Percentiles rank a stretch among this genome's conserved stretches.
Conservation (phyloP, 2,113 vertebrate genomes). For the Leucoraja erinaceus region DNA sequence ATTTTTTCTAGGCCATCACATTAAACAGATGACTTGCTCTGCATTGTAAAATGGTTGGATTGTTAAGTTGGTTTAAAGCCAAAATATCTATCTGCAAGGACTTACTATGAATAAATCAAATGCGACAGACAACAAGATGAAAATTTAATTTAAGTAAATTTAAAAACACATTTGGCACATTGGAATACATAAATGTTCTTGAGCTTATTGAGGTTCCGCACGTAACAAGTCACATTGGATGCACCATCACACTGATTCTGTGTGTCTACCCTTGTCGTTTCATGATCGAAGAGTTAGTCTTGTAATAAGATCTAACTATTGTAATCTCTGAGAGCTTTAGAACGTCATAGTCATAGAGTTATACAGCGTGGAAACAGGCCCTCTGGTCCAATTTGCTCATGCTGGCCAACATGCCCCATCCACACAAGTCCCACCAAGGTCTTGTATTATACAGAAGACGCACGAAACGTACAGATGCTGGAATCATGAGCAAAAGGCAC, state of each 20-base stretch:
- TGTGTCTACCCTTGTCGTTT: too few relatives aligned
- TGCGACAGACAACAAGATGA: background rate
- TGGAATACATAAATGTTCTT: background rate
- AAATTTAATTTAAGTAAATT: conserved; percentile 10
- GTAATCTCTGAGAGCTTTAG: too few relatives aligned
- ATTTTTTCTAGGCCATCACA: background rate
- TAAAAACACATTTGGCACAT: background rate
- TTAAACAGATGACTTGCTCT: background rate
- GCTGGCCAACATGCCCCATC: too few relatives aligned
- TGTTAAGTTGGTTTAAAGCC: background rate
- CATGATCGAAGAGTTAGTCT: too few relatives aligned
- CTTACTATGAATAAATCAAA: background rate
- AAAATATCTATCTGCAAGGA: background rate
- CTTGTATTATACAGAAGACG: too few relatives aligned
- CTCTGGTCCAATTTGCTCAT: too few relatives aligned
- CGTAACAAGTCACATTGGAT: background rate
- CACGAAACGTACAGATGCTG: too few relatives aligned
- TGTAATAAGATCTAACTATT: too few relatives aligned
- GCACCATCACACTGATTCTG: background rate
- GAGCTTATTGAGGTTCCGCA: background rate
- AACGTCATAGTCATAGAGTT: too few relatives aligned
- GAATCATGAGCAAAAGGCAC: too few relatives aligned
- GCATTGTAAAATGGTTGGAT: background rate
- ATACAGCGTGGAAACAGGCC: too few relatives aligned
- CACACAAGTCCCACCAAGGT: too few relatives aligned